Conservation (phyloP, 2,113 vertebrate species). For the Hipposideros armiger region DNA sequence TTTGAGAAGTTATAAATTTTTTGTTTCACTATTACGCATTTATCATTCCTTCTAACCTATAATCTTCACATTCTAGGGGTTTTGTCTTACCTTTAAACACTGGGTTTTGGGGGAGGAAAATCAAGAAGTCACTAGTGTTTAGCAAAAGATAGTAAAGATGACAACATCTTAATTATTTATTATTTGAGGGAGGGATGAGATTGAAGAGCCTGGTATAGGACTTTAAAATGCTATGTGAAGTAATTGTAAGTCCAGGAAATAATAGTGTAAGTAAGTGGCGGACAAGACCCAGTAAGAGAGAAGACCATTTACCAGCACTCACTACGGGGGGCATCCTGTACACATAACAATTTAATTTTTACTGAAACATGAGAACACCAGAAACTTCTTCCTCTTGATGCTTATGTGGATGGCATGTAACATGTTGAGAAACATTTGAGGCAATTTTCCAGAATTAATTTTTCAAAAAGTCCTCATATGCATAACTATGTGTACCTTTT, state of each 20-base stretch:
- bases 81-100: background rate
- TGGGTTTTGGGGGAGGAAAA: background rate
- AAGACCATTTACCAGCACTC: background rate
- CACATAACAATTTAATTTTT: background rate
- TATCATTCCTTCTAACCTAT: background rate
- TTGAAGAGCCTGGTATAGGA: background rate
- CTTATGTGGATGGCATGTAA: no score
- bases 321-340: background rate
- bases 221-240: background rate
- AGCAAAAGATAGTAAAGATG: background rate
- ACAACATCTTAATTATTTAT: background rate
- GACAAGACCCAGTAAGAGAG: background rate
- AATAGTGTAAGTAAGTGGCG: background rate
- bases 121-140: background rate
- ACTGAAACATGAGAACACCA: background rate
- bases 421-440: background rate
- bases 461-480: background rate
- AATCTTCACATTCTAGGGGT: background rate
- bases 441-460: background rate
- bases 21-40: background rate
- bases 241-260: background rate
- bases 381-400: background rate
- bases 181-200: background rate
- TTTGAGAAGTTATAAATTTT: background rate
- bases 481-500: background rate